A percentile compares a stretch with the other conserved stretches of the same genome.
These are phyloP conservation scores for Metacarcinus magister DNA, from an alignment of 2,888 invertebrate species.

Conservation along the genomic window DNA sequence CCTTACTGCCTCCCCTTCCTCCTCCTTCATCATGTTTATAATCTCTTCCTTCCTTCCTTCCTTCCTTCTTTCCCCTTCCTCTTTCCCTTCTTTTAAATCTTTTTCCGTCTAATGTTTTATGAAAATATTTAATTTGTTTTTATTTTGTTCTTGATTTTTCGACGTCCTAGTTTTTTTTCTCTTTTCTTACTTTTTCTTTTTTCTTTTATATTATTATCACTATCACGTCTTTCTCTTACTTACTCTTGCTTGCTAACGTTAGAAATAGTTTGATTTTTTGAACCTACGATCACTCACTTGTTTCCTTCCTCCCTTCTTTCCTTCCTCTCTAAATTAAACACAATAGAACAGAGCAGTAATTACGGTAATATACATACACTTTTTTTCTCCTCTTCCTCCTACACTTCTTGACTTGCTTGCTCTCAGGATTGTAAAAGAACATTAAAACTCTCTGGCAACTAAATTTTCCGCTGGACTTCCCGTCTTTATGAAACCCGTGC, in stretches of 20 bases:
- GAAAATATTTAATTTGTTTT: background rate
- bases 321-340: too few relatives aligned
- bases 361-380: background rate
- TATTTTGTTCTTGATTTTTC: background rate
- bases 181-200: background rate
- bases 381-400: background rate
- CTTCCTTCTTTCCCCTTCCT: background rate
- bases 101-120: background rate
- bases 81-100: background rate
- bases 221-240: background rate
- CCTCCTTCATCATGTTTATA: background rate
- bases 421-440: too few relatives aligned
- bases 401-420: background rate
- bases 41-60: background rate
- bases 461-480: too few relatives aligned
- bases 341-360: too few relatives aligned
- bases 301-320: background rate
- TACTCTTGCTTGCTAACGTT: background rate
- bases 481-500: background rate
- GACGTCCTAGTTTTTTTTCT: background rate
- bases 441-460: too few relatives aligned
- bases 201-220: background rate
- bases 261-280: background rate
- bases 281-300: background rate
- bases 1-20: background rate